Percentiles rank a stretch among this genome's conserved stretches.
phyloP scores from a whole-genome alignment of 2,797 vertebrate species.

The Malacoctenus gilli region DNA sequence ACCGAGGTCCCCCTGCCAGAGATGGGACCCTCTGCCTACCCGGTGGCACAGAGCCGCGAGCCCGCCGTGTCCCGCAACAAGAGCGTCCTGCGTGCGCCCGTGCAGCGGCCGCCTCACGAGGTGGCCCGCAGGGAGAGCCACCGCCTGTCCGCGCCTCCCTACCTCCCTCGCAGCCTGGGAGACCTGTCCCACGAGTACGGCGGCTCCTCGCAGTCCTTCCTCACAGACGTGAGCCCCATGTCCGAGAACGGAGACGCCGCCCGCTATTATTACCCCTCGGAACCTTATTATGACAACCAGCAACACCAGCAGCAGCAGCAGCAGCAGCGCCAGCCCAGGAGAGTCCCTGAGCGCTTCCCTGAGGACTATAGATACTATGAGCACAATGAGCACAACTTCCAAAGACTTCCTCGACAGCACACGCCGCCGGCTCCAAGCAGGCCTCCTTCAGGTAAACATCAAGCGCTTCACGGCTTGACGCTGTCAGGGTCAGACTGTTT shows the following conservation, averaged over 20 bases:
- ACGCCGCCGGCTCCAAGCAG: constrained; percentile 87
- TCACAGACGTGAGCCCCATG: constrained; percentile 83
- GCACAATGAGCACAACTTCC: constrained; percentile 87
- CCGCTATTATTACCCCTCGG: constrained; percentile 86
- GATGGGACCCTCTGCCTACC: constrained; percentile 72
- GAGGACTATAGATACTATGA: constrained; percentile 95
- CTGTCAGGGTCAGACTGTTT: too few species aligned
- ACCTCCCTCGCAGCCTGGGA: constrained; percentile 86
- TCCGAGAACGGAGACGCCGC: constrained; percentile 90
- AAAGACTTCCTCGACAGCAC: constrained; percentile 82
- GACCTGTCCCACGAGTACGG: constrained; percentile 90
- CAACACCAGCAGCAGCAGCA: constrained; percentile 28
- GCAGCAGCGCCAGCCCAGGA: constrained; percentile 66
- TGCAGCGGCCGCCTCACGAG: constrained; percentile 89
- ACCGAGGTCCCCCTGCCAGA: constrained; percentile 89
- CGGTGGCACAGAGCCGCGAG: constrained; percentile 76
- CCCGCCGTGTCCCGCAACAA: constrained; percentile 86
- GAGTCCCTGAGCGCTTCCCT: constrained; percentile 84
- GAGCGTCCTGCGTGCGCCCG: constrained; percentile 87
- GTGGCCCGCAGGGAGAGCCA: constrained; percentile 93
- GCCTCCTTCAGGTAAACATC: constrained; percentile 85
- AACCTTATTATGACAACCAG: constrained; percentile 88
- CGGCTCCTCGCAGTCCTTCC: constrained; percentile 90
- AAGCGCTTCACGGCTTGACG: too few species aligned
- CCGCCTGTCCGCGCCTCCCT: constrained; percentile 92